Evolutionary conservation across 1,140 invertebrate species (phyloP).

Genomic region (Orius insidiosus): DNA sequence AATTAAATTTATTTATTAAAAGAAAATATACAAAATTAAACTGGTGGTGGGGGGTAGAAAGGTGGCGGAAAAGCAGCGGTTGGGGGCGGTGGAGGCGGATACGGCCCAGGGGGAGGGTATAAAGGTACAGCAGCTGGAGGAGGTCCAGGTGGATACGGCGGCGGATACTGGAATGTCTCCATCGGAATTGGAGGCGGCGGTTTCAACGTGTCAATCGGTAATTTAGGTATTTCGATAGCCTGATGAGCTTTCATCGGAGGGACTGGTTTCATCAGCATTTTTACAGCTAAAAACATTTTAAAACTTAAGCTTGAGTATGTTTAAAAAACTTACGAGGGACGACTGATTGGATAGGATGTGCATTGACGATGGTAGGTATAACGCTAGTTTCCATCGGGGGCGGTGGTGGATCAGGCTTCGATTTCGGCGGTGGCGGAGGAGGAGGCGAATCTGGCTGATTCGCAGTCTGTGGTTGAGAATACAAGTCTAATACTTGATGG

Average conservation of each 20-base stretch:
- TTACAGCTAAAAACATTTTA: neutral
- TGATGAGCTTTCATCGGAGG: neutral
- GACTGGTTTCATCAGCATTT: neutral
- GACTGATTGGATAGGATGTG: neutral
- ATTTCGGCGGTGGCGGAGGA: slow-evolving; percentile 39
- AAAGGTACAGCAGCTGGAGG: too few relatives aligned
- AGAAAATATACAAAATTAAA: too few relatives aligned
- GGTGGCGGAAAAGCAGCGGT: too few relatives aligned
- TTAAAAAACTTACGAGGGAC: neutral
- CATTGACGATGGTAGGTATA: neutral
- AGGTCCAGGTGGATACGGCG: too few relatives aligned
- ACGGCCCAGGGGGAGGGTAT: too few relatives aligned
- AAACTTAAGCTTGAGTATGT: neutral
- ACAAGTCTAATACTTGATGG: slow-evolving; percentile 85
- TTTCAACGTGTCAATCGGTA: too few relatives aligned
- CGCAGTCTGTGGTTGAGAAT: slow-evolving; percentile 41
- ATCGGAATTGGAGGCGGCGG: too few relatives aligned
- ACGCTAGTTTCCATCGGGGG: neutral
- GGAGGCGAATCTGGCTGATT: slow-evolving; percentile 42
- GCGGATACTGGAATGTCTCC: too few relatives aligned
- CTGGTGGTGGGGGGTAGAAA: too few relatives aligned
- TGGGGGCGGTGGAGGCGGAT: too few relatives aligned
- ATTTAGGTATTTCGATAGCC: too few relatives aligned
- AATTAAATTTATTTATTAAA: too few relatives aligned
- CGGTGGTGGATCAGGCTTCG: neutral